Conservation (phyloP, 2,797 vertebrate genomes). For the Linurgus olivaceus region DNA sequence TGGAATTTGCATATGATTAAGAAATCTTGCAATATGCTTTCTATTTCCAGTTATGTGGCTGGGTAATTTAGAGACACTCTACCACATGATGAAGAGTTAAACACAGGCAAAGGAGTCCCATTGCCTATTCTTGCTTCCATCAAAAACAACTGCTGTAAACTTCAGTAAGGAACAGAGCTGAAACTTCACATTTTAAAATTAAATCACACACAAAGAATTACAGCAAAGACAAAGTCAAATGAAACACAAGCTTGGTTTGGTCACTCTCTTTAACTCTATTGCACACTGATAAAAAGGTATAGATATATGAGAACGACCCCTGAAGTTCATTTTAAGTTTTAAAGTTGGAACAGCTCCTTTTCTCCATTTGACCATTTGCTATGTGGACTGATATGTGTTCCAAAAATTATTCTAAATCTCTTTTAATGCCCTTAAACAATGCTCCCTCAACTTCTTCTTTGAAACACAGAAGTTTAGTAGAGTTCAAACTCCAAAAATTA, state of each 20-base stretch:
- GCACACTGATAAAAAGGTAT: not conserved
- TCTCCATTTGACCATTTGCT: not conserved
- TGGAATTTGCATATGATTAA: constrained; percentile 25
- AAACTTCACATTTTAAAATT: not conserved
- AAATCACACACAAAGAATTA: not conserved
- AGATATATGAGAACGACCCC: not conserved
- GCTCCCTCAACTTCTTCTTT: not conserved
- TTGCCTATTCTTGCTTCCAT: not conserved
- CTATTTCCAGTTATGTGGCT: not conserved
- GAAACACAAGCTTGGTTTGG: not conserved
- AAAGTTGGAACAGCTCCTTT: not conserved
- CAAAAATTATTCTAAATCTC: not conserved
- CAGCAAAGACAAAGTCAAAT: not conserved
- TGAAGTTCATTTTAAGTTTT: not conserved
- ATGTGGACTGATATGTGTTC: not conserved
- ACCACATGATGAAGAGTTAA: not conserved
- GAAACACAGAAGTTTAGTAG: not conserved
- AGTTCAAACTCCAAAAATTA: not conserved
- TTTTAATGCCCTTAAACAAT: not conserved
- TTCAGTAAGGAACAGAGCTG: not conserved
- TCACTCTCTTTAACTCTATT: not conserved
- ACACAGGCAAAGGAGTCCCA: not conserved
- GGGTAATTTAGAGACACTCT: not conserved
- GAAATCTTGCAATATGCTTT: not conserved
- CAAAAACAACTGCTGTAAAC: not conserved